Base-by-base conservation (phyloP, 2,113 vertebrate species). In the Larimichthys polyactis region DNA sequence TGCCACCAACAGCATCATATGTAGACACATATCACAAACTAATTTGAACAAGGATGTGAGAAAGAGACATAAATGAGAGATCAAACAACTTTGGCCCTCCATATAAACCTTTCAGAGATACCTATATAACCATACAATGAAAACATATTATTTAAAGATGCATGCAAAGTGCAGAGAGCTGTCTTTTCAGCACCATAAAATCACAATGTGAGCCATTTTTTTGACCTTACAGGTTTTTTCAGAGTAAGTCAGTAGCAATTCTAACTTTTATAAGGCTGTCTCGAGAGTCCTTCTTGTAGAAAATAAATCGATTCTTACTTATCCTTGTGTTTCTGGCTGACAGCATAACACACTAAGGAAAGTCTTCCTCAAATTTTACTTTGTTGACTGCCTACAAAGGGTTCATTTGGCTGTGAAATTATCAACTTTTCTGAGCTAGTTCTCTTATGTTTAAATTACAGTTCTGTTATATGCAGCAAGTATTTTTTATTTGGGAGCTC, bases 251-350 rank as follows among this genome's bases (percentile, higher is more conserved):
- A 59, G 19, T 59, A 20, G n/a, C 20, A 17, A 58, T 48, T 17
- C 15, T 12, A 5, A 14, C 20, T 60, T 51, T 27, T 8, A 5
- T 4, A 54, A 62, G 24, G 58, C 43, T 67, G 43, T 48, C 14
- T 64, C 27, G 16, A 44, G 36, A 27, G 44, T 59, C 52, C 19
- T 20, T 51, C 17, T 66, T 0, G 5, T 65, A 20, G 67, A 71
- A 54, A 44, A 60, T 7, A 0, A 19, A 48, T 36, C 27, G 19
- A 68, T 69, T 32, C 6, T 49, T 17, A 44, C 32, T 43, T 17
- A 29, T 24, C 62, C 11, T 66, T 40, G 19, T 69, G 5, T 78
- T 79, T 60, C 49, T 68, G 63, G 46, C 27, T 19, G 40, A 64
- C 22, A 29, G 82, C 7, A 3, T 58, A 64, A 44, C 10, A 60